These are phyloP conservation scores for Diploscapter pachys DNA, from an alignment of 1,140 invertebrate genomes.

Conservation along the genomic window DNA sequence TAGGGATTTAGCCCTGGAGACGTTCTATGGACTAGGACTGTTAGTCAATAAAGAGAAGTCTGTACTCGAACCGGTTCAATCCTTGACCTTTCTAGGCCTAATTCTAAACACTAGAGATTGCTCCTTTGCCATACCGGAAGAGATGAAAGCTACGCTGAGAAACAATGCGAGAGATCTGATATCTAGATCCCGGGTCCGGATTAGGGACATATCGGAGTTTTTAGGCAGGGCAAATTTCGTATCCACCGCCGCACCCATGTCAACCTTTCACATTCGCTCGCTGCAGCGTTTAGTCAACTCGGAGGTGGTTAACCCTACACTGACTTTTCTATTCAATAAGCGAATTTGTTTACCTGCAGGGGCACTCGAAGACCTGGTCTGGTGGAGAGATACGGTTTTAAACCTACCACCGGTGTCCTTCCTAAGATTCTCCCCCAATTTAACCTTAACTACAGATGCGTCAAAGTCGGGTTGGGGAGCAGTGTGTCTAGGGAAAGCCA, in stretches of 20 bases:
- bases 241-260: background rate
- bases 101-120: background rate
- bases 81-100: background rate
- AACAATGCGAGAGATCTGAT: constrained; percentile 19
- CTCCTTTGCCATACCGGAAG: background rate
- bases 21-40: background rate
- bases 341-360: background rate
- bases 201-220: background rate
- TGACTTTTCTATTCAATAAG: background rate
- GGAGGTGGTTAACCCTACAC: background rate
- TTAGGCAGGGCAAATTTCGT: background rate
- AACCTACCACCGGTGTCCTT: background rate
- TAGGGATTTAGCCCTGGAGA: background rate
- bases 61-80: background rate
- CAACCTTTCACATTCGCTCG: background rate
- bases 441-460: constrained; percentile 6
- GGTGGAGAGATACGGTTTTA: background rate
- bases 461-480: constrained; percentile 7
- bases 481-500: background rate
- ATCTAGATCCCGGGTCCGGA: background rate
- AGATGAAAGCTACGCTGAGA: background rate
- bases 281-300: background rate
- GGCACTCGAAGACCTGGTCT: background rate
- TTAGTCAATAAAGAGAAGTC: constrained; percentile 13
- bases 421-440: background rate